phyloP scores from a whole-genome alignment of 2,888 invertebrate genomes.

The Schizotus pectinicornis region DNA sequence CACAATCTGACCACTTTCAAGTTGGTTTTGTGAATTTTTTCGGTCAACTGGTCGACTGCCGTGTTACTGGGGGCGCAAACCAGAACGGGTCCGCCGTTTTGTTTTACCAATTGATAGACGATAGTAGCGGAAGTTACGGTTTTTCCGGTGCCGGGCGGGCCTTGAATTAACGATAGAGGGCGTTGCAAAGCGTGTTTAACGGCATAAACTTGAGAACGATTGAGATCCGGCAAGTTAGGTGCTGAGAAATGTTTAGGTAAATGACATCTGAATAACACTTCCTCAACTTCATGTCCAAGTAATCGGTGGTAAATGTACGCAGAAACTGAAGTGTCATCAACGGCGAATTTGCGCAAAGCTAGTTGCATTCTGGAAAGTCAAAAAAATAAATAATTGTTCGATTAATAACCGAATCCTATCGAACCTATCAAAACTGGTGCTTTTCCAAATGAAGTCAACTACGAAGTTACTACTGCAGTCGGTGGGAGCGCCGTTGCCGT shows the following conservation, averaged over 20 bases:
- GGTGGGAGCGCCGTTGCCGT: slow-evolving; percentile 88
- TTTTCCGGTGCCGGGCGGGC: slow-evolving; percentile 97
- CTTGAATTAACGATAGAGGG: slow-evolving; percentile 96
- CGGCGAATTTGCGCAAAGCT: slow-evolving; percentile 92
- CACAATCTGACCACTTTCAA: slow-evolving; percentile 87
- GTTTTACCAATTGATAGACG: slow-evolving; percentile 96
- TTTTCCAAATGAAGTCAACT: slow-evolving; percentile 99
- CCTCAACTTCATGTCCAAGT: slow-evolving; percentile 93
- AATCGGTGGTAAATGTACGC: slow-evolving; percentile 97
- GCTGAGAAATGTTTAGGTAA: slow-evolving; percentile 97
- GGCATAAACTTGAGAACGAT: slow-evolving; percentile 97
- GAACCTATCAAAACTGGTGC: slow-evolving; percentile 95
- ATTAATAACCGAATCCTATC: no score
- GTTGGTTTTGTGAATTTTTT: slow-evolving; percentile 97
- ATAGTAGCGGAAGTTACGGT: slow-evolving; percentile 99
- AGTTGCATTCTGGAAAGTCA: slow-evolving; percentile 81
- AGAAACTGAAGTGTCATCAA: slow-evolving; percentile 95
- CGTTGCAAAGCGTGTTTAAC: slow-evolving; percentile 97
- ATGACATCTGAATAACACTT: slow-evolving; percentile 88
- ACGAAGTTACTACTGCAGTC: slow-evolving; percentile 96
- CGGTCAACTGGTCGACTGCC: slow-evolving; percentile 98
- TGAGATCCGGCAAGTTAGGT: slow-evolving; percentile 96
- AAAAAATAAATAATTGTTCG: neutral
- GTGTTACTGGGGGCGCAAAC: slow-evolving; percentile 99
- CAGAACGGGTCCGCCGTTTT: slow-evolving; percentile 91